Conservation (phyloP, 1,140 invertebrate species). For the Diorhabda sublineata region DNA sequence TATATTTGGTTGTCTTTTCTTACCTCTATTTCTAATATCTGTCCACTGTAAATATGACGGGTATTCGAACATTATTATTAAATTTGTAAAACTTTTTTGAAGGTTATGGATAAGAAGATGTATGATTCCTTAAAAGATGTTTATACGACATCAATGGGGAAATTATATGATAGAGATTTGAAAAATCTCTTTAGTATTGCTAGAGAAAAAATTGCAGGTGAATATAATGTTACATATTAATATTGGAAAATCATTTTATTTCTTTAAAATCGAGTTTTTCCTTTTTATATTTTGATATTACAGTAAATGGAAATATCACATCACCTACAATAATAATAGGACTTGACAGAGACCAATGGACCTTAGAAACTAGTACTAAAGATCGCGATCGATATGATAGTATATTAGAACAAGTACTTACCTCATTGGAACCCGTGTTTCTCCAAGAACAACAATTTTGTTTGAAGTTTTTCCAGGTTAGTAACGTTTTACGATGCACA, state of each 20-base stretch:
- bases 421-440: constrained; percentile 87
- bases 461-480: constrained; percentile 80
- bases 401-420: constrained; percentile 75
- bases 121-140: constrained; percentile 77
- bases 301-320: constrained; percentile 32
- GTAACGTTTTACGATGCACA: background rate
- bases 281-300: constrained; percentile 14
- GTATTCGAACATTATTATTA: too few species aligned
- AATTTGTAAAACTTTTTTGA: background rate
- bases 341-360: constrained; percentile 57
- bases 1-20: too few species aligned
- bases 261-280: background rate
- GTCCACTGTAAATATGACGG: background rate
- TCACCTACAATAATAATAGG: constrained; percentile 52
- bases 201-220: constrained; percentile 39
- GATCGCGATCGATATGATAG: constrained; percentile 63
- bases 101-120: constrained; percentile 77
- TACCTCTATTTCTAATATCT: background rate
- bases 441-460: constrained; percentile 95
- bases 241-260: too few species aligned
- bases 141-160: constrained; percentile 73
- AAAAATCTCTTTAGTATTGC: constrained; percentile 39
- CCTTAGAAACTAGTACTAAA: constrained; percentile 53
- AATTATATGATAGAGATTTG: constrained; percentile 82
- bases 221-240: background rate